These are phyloP conservation scores for Mormyrus proboscirostris DNA, from an alignment of 2,797 vertebrate genomes.

Conservation along the genomic window DNA sequence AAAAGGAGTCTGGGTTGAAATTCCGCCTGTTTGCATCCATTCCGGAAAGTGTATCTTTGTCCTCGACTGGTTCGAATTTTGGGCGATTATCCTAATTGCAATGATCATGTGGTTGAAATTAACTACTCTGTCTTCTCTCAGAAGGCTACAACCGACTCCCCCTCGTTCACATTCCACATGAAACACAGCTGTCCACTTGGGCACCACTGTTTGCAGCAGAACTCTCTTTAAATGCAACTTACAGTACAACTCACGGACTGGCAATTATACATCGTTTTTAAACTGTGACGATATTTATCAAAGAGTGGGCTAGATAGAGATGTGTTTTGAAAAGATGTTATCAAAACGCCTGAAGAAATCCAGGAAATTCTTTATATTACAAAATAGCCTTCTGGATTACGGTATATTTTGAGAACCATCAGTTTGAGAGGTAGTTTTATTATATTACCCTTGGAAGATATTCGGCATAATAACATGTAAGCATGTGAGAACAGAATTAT, in stretches of 20 bases:
- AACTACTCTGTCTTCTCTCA: slow-evolving; percentile 21
- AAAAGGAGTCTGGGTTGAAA: neutral
- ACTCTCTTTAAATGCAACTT: slow-evolving; percentile 13
- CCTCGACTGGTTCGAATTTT: slow-evolving; percentile 29
- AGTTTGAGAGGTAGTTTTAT: neutral
- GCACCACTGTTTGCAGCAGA: neutral
- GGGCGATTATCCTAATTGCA: slow-evolving; percentile 20
- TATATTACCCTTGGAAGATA: slow-evolving; percentile 1
- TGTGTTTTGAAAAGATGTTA: neutral
- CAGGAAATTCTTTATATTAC: neutral
- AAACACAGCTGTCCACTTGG: slow-evolving; percentile 1
- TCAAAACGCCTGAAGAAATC: neutral
- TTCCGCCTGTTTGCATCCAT: slow-evolving; percentile 19
- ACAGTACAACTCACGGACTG: neutral
- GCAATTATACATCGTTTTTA: neutral
- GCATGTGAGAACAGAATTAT: neutral
- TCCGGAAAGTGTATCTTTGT: slow-evolving; percentile 21
- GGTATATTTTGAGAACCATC: neutral
- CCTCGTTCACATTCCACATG: slow-evolving; percentile 11
- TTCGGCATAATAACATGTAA: neutral
- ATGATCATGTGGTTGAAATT: slow-evolving; percentile 21
- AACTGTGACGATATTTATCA: neutral
- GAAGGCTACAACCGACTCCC: slow-evolving; percentile 19
- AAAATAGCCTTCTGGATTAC: neutral
- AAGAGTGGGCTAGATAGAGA: neutral